Evolutionary conservation across 2,888 invertebrate genomes (phyloP), one percentile per base, ranked within the genome.

Genomic region (Keiferia lycopersicella): DNA sequence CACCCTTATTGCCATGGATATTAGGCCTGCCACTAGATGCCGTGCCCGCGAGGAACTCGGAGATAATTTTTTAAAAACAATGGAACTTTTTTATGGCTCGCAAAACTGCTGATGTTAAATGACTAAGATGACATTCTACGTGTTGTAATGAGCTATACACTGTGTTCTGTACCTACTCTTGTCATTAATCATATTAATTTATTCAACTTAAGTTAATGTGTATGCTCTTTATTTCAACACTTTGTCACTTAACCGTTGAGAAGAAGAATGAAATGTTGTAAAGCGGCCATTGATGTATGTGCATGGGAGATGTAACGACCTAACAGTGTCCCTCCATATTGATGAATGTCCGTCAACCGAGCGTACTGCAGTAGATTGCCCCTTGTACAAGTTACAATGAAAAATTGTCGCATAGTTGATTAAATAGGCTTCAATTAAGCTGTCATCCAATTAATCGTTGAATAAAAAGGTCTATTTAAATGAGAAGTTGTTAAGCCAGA

Each of bases 291-390:
- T 81, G 82, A 83, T 83, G 83, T 82, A 83, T 78, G 76, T 68
- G 73, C 71, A 77, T 78, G 78, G 78, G 77, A 69, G 77, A 76
- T 75, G 79, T 82, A 81, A 85, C 81, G 79, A 83, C 78, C 77
- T 77, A 45, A 61, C 60, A 60, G 60, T 60, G 77, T 79, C 75
- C 82, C 81, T 84, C 74, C 66, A 74, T 73, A 80, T 79, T 79
- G 81, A 78, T 81, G 78, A 80, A 76, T 72, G 60, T 11, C 57
- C 39, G 34, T 61, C 50, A 41, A 50, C 18, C 18, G 18, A 11
- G 48, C 16, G 41, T 22, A 20, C 18, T 41, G 18, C 59, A 26
- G 45, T 60, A 48, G 41, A 80, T 76, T 77, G 79, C 78, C 79
- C 78, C 79, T 81, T 80, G 76, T 74, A 72, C 69, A 71, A 69